Percentiles rank a stretch among this genome's conserved stretches.
Evolutionary conservation across 2,888 invertebrate species (phyloP).

Genomic region (Eudasyphora cyanicolor): DNA sequence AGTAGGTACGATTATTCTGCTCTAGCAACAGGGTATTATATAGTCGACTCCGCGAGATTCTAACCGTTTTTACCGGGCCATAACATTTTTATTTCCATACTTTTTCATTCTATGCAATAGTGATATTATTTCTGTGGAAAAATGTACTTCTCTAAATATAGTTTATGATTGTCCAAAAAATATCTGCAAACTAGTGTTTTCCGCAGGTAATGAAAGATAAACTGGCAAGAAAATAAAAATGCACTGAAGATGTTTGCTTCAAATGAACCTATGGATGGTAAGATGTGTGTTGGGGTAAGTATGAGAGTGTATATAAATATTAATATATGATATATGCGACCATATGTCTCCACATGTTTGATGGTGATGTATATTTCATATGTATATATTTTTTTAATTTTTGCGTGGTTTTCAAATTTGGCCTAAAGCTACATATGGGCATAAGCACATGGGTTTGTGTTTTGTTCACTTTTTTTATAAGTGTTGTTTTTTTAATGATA

Average conservation of each 20-base stretch:
- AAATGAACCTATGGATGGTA: conserved; percentile 51
- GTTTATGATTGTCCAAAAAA: no score
- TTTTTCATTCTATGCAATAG: no score
- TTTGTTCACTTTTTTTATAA: conserved; percentile 10
- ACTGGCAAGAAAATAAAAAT: conserved; percentile 17
- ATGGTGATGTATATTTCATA: conserved; percentile 26
- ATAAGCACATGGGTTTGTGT: not conserved
- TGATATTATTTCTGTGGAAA: no score
- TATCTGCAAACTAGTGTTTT: no score
- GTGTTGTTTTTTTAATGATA: conserved; percentile 40
- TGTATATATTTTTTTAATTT: conserved; percentile 6
- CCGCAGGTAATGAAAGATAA: not conserved
- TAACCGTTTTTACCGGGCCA: no score
- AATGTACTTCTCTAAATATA: no score
- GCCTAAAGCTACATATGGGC: conserved; percentile 38
- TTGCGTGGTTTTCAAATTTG: conserved; percentile 61
- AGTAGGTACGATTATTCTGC: no score
- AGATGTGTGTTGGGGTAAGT: not conserved
- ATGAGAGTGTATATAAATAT: not conserved
- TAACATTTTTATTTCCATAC: no score
- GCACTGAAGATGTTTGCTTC: conserved; percentile 60
- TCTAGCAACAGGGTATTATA: no score
- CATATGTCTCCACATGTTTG: not conserved
- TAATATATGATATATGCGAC: not conserved
- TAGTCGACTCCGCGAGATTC: no score